phyloP scores from a whole-genome alignment of 23 tunicate species.

The Ciona savignyi region DNA sequence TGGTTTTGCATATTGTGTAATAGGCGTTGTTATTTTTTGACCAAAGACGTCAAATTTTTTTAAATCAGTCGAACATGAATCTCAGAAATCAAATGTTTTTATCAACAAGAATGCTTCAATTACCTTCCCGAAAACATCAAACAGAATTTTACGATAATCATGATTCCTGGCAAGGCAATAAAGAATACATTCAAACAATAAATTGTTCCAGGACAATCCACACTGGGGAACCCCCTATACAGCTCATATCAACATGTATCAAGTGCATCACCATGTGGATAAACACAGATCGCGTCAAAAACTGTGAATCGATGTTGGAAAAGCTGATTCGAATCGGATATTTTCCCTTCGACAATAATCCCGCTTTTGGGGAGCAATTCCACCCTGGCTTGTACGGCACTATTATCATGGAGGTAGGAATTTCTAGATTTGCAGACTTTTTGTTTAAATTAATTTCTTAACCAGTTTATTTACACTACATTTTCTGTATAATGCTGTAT shows the following conservation, averaged over 20 bases:
- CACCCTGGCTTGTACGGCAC: not conserved
- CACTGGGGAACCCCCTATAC: slow-evolving; percentile 40
- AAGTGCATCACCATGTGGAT: slow-evolving; percentile 46
- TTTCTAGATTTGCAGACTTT: too few relatives aligned
- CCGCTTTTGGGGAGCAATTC: not conserved
- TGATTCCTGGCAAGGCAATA: too few relatives aligned
- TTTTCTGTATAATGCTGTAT: too few relatives aligned
- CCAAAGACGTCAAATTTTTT: too few relatives aligned
- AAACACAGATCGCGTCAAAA: slow-evolving; percentile 17
- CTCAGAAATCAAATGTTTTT: too few relatives aligned
- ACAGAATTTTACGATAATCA: too few relatives aligned
- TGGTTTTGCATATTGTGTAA: not conserved
- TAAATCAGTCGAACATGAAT: too few relatives aligned
- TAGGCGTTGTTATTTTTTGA: not conserved
- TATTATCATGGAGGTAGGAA: not conserved
- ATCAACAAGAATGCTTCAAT: too few relatives aligned
- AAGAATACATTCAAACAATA: too few relatives aligned
- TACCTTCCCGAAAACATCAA: too few relatives aligned
- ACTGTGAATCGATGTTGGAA: slow-evolving; percentile 2
- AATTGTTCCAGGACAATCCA: slow-evolving; percentile 29
- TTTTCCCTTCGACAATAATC: slow-evolving; percentile 10
- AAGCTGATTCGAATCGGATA: slow-evolving; percentile 27
- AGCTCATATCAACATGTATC: slow-evolving; percentile 41
- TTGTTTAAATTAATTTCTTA: too few relatives aligned
- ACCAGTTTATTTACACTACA: too few relatives aligned